A percentile compares a stretch with the other conserved stretches of the same genome.
phyloP scores from a whole-genome alignment of 2,888 invertebrate genomes.

The Byasa hedistus region DNA sequence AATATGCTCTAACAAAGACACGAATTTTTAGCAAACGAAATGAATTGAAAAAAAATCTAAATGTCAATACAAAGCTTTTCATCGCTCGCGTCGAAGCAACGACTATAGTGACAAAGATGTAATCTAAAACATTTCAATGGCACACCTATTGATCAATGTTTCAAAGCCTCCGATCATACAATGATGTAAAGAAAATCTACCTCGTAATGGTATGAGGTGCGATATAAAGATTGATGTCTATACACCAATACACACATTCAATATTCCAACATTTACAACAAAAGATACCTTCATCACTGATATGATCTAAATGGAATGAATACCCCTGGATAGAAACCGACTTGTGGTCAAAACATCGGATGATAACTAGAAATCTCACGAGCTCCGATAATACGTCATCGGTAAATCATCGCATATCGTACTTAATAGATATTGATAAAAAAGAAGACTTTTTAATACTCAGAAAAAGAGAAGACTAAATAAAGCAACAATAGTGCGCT shows the following conservation, averaged over 20 bases:
- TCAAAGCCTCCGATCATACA: slow-evolving; percentile 58
- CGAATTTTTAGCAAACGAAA: not conserved
- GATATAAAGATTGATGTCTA: not conserved
- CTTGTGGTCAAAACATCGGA: slow-evolving; percentile 60
- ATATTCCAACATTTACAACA: slow-evolving; percentile 44
- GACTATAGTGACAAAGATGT: slow-evolving; percentile 45
- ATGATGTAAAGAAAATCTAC: slow-evolving; percentile 38
- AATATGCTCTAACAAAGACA: too few relatives aligned
- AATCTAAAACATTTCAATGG: slow-evolving; percentile 52
- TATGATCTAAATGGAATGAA: slow-evolving; percentile 44
- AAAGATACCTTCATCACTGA: slow-evolving; percentile 47
- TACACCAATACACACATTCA: slow-evolving; percentile 41
- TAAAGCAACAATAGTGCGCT: too few relatives aligned
- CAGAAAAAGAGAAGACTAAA: not conserved
- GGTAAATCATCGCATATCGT: not conserved
- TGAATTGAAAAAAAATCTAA: not conserved
- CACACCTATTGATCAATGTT: slow-evolving; percentile 41
- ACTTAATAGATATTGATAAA: not conserved
- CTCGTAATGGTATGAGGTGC: slow-evolving; percentile 2
- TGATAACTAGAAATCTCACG: not conserved
- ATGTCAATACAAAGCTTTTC: slow-evolving; percentile 33
- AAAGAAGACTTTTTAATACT: not conserved
- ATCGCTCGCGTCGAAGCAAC: slow-evolving; percentile 26
- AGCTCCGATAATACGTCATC: not conserved
- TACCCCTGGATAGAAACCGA: slow-evolving; percentile 39